Conservation (phyloP, 1,140 invertebrate genomes). For the Brachionus manjavacas region DNA sequence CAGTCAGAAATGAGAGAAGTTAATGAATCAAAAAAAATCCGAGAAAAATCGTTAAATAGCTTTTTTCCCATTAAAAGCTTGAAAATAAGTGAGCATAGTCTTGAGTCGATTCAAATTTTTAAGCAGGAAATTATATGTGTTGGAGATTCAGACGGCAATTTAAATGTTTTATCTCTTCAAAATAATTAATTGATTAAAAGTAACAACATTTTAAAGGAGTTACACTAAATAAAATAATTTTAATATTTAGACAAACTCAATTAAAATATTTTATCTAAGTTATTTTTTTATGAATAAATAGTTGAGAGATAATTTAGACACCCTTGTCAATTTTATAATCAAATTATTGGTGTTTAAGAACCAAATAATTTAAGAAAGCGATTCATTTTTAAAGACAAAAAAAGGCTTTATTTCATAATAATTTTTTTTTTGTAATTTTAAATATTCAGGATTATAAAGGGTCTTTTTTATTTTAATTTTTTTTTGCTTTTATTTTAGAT, state of each 20-base stretch:
- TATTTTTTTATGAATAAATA: too few relatives aligned
- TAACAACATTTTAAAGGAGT: neutral
- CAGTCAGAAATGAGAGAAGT: neutral
- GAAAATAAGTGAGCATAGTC: neutral
- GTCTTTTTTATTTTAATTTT: too few relatives aligned
- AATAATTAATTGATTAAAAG: neutral
- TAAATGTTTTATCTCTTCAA: neutral
- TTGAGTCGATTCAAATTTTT: neutral
- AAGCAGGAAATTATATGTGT: neutral
- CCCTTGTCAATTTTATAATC: too few relatives aligned
- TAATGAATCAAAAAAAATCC: neutral
- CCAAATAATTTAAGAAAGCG: neutral
- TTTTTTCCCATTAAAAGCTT: neutral
- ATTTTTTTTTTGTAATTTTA: neutral
- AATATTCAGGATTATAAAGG: too few relatives aligned
- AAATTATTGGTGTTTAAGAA: too few relatives aligned
- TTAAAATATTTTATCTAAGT: too few relatives aligned
- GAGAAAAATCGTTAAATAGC: neutral
- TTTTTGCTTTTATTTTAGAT: too few relatives aligned
- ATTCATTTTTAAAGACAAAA: neutral
- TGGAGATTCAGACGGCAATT: conserved; percentile 12
- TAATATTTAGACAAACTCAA: too few relatives aligned
- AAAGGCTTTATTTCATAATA: neutral
- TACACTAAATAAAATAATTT: too few relatives aligned
- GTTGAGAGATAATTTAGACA: too few relatives aligned